Evolutionary conservation across 2,888 invertebrate genomes (phyloP).

Genomic region (Tipula vernalis): DNA sequence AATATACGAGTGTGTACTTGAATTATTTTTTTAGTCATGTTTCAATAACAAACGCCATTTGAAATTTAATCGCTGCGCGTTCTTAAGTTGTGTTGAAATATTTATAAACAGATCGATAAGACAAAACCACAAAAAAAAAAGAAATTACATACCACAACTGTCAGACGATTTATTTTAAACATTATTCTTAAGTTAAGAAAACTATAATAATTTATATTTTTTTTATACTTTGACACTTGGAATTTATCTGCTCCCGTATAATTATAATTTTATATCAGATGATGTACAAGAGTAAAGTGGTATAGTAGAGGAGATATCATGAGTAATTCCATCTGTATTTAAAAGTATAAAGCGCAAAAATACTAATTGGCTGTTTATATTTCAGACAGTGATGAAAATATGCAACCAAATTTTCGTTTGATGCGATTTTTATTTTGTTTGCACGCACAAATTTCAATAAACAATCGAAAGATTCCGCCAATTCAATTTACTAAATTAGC

Average conservation of each 20-base stretch:
- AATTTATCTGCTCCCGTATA: neutral
- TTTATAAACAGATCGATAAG: too few species aligned
- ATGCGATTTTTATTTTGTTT: neutral
- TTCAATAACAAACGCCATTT: too few species aligned
- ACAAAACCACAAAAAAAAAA: too few species aligned
- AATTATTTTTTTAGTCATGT: too few species aligned
- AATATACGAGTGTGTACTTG: neutral
- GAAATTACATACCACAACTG: too few species aligned
- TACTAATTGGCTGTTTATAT: neutral
- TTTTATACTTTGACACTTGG: neutral
- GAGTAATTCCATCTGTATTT: too few species aligned
- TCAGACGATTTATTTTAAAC: too few species aligned
- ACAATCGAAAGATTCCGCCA: neutral
- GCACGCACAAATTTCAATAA: neutral
- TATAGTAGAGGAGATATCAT: too few species aligned
- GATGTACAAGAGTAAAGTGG: neutral
- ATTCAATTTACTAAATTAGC: neutral
- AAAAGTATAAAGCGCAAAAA: neutral
- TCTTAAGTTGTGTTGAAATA: too few species aligned
- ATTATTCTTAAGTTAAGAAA: too few species aligned
- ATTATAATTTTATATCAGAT: neutral
- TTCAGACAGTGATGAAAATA: neutral
- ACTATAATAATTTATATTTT: neutral
- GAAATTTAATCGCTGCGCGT: too few species aligned
- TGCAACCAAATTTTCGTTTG: neutral